Evolutionary conservation across 2,888 invertebrate species (phyloP).

Genomic region (Caenorhabditis imperialis): DNA sequence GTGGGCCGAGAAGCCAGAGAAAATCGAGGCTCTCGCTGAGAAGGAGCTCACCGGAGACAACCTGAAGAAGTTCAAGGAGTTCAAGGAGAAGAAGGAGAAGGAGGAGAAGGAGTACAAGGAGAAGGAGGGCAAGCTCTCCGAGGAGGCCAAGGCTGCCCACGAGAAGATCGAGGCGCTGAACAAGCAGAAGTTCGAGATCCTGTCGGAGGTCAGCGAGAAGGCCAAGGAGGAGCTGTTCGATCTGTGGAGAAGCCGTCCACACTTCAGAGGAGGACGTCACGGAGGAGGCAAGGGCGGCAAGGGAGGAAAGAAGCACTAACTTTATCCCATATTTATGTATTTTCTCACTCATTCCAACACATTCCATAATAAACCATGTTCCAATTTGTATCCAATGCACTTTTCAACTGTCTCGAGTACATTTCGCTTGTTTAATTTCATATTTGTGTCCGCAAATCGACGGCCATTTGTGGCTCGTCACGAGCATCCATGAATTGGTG

Average conservation of each 20-base stretch:
- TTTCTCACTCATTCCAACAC: too few relatives aligned
- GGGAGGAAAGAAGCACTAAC: too few relatives aligned
- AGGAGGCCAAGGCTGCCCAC: constrained; percentile 62
- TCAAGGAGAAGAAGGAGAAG: constrained; percentile 62
- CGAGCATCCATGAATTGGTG: constrained; percentile 43
- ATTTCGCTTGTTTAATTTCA: constrained; percentile 3
- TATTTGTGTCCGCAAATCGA: constrained; percentile 27
- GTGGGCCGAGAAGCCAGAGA: constrained; percentile 60
- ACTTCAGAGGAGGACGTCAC: constrained; percentile 44
- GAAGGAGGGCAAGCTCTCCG: constrained; percentile 64
- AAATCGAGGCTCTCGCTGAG: constrained; percentile 64
- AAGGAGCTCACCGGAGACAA: constrained; percentile 63
- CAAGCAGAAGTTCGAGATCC: constrained; percentile 65
- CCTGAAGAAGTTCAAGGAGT: constrained; percentile 65
- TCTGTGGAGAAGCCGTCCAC: constrained; percentile 58
- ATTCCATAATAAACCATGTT: constrained; percentile 12
- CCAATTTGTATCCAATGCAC: neutral
- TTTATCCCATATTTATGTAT: too few relatives aligned
- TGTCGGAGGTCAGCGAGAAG: constrained; percentile 49
- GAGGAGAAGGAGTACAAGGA: constrained; percentile 58
- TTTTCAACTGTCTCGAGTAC: constrained; percentile 7
- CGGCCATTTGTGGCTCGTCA: constrained; percentile 31
- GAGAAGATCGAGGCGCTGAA: constrained; percentile 65
- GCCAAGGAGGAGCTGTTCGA: constrained; percentile 64
- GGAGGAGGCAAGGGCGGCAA: constrained; percentile 25